Evolutionary conservation across 2,888 invertebrate genomes (phyloP), one percentile per base, ranked within the genome.

Genomic region (Linnaemya vulpina): DNA sequence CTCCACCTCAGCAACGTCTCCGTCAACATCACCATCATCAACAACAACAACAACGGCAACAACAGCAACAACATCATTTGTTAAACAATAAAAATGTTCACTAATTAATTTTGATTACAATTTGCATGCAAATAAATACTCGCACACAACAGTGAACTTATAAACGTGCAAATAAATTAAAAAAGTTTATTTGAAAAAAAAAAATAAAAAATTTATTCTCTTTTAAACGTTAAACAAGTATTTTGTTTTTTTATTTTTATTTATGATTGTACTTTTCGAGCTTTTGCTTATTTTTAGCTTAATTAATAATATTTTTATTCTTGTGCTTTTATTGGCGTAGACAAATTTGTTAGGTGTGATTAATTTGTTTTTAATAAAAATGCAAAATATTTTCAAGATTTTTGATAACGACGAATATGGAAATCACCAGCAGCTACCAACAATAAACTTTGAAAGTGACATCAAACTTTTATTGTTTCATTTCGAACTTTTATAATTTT

Each of bases 91-190:
- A 90, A 90, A 90, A 90, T 90, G 89, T 90, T 89, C 88, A 89
- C 90, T 90, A 90, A 90, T 90, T 90, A 90, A 90, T 90, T 90
- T 90, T 90, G 91, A 90, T 91, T 91, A 90, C 88, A 90, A 90
- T 90, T 90, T 90, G 91, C 90, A 90, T 91, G 90, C 90, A 87
- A 88, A 90, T 88, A 88, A 78, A 78, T 62, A 73, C 67, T 67
- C 38, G 38, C 25, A 67, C 35, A 67, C 43, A 63, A 65, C 88
- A 90, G 90, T 89, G 88, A 90, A 90, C 90, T 90, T 88, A 88
- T 82, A 75, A 70, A 68, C 67, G 76, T 60, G 60, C 49, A 82
- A 63, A 63, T 46, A 30, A 58, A 71, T 25, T 43, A 58, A 17
- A 22, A 63, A 60, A 49, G 8, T 43, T 9, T 20, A n/a, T 38